Percentiles rank a stretch among this genome's conserved stretches.
phyloP scores from a whole-genome alignment of 64 coral and sea anemone genomes.

The Catalaphyllia jardinei region DNA sequence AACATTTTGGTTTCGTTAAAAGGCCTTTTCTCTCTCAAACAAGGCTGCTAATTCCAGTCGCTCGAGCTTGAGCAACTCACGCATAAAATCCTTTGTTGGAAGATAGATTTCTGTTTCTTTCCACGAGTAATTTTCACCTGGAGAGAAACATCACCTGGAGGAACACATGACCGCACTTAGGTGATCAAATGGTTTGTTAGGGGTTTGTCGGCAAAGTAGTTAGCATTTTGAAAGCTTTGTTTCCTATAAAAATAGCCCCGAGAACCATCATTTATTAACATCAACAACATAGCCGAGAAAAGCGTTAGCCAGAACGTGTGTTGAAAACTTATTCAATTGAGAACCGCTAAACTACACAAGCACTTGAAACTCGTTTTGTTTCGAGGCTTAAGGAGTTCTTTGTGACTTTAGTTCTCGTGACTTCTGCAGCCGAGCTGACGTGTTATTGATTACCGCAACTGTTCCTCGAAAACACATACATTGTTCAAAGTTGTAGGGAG shows the following conservation, averaged over 20 bases:
- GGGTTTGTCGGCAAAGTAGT: constrained; percentile 22
- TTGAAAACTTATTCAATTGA: neutral
- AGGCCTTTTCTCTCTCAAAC: neutral
- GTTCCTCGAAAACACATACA: constrained; percentile 36
- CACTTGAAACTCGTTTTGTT: constrained; percentile 14
- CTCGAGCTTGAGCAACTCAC: neutral
- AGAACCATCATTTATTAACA: constrained; percentile 28
- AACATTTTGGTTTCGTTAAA: constrained; percentile 24
- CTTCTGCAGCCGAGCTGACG: constrained; percentile 12
- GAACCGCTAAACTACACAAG: constrained; percentile 3
- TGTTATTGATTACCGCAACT: constrained; percentile 37
- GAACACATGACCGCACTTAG: neutral
- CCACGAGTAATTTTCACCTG: constrained; percentile 37
- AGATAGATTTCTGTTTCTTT: neutral
- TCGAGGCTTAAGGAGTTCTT: neutral
- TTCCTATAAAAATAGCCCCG: constrained; percentile 37
- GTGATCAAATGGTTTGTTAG: neutral
- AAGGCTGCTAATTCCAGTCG: neutral
- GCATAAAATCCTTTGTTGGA: constrained; percentile 11
- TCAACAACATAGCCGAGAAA: constrained; percentile 31
- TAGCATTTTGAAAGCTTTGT: constrained; percentile 43
- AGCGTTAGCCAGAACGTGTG: neutral
- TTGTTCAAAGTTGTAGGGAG: constrained; percentile 52
- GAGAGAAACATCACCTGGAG: neutral
- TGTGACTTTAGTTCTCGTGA: constrained; percentile 22